These are phyloP conservation scores for Lepisosteus oculatus DNA, from an alignment of 2,113 vertebrate species.

Conservation along the genomic window DNA sequence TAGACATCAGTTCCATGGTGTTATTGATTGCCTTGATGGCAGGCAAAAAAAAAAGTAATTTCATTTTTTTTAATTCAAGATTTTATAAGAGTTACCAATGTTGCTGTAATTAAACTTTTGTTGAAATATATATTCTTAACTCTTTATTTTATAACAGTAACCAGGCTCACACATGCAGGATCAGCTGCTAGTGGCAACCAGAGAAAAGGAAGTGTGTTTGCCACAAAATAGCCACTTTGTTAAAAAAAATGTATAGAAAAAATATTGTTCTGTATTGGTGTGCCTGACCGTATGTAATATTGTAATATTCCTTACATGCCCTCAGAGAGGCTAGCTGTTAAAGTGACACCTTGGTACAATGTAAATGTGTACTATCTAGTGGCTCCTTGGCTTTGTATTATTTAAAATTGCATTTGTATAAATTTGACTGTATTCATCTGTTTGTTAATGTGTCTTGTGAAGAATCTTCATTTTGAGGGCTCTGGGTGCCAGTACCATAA, in stretches of 20 bases:
- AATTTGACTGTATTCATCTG: conserved; percentile 90
- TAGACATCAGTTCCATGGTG: conserved; percentile 98
- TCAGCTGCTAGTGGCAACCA: conserved; percentile 76
- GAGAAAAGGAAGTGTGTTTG: conserved; percentile 64
- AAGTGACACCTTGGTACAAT: conserved; percentile 79
- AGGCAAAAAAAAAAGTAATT: conserved; percentile 85
- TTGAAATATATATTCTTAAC: conserved; percentile 72
- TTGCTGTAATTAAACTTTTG: conserved; percentile 82
- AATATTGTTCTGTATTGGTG: conserved; percentile 81
- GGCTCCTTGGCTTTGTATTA: conserved; percentile 65
- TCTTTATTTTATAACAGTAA: conserved; percentile 76
- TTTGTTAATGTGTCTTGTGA: conserved; percentile 94
- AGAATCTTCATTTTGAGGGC: conserved; percentile 82
- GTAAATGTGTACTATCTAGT: conserved; percentile 80
- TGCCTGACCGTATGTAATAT: conserved; percentile 90
- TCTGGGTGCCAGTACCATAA: conserved; percentile 85
- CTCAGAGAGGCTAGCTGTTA: conserved; percentile 79
- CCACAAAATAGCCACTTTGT: conserved; percentile 57
- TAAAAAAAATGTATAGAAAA: conserved; percentile 75
- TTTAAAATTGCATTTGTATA: conserved; percentile 83
- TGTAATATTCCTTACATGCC: conserved; percentile 70
- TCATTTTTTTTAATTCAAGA: conserved; percentile 87
- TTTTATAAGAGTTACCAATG: conserved; percentile 88
- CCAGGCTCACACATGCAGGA: conserved; percentile 75
- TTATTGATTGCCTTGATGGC: conserved; percentile 96